Percentiles rank a stretch among this genome's conserved stretches.
phyloP scores from a whole-genome alignment of 2,797 vertebrate species.

The Gambelia wislizenii region DNA sequence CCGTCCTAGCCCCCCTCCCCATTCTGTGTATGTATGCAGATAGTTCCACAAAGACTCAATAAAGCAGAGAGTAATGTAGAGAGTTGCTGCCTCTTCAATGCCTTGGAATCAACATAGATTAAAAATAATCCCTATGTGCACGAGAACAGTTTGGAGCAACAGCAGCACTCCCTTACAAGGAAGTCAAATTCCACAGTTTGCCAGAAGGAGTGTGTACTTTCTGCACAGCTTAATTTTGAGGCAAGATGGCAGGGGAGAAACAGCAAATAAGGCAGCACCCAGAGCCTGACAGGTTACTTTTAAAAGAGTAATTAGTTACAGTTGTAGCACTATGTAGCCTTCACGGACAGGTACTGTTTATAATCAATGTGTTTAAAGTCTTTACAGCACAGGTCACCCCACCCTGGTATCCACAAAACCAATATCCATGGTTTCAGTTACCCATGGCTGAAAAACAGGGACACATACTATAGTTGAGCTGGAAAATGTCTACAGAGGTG shows the following conservation, averaged over 20 bases:
- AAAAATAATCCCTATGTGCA: constrained; percentile 58
- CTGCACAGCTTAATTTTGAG: background rate
- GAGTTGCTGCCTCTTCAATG: constrained; percentile 41
- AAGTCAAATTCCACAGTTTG: background rate
- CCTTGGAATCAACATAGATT: constrained; percentile 61
- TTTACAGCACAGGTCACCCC: too few species aligned
- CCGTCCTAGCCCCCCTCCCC: background rate
- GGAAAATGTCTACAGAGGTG: too few species aligned
- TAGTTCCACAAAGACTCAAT: constrained; percentile 12
- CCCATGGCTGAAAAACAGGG: too few species aligned
- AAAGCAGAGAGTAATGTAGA: background rate
- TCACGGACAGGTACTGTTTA: too few species aligned
- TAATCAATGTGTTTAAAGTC: too few species aligned
- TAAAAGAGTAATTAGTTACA: background rate
- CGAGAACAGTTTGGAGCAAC: background rate
- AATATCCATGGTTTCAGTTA: too few species aligned
- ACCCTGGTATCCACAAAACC: too few species aligned
- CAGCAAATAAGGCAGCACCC: background rate
- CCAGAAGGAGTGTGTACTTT: background rate
- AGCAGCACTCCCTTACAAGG: background rate
- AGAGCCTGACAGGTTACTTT: background rate
- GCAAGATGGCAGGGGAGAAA: background rate
- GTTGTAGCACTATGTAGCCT: too few species aligned
- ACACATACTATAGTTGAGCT: too few species aligned
- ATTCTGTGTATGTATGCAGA: background rate